A percentile compares a stretch with the other conserved stretches of the same genome.
These are phyloP conservation scores for Mus caroli DNA, from an alignment of 2,797 vertebrate genomes.

Conservation along the genomic window DNA sequence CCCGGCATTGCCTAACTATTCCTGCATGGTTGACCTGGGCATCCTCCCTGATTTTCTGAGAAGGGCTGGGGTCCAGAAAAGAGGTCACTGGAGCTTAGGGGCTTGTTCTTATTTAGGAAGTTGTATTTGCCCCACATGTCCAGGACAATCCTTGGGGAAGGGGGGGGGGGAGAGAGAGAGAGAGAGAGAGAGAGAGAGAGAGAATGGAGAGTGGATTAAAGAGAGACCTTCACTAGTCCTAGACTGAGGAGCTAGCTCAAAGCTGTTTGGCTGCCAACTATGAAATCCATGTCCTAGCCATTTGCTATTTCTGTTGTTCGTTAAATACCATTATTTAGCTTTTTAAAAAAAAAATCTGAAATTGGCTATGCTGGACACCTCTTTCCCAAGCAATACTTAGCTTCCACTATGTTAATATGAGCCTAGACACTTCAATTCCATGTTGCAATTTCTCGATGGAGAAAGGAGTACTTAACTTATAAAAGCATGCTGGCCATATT, in stretches of 20 bases:
- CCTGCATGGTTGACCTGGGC: neutral
- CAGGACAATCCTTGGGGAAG: neutral
- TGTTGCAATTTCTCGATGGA: neutral
- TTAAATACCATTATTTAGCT: neutral
- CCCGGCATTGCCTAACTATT: neutral
- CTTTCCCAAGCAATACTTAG: neutral
- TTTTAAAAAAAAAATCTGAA: too few relatives aligned
- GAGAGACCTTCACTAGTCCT: neutral
- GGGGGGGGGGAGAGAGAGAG: fast-evolving
- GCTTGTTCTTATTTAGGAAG: constrained; percentile 20
- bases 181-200: neutral
- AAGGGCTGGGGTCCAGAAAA: neutral
- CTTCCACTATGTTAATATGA: neutral
- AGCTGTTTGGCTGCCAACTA: neutral
- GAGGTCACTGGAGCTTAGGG: neutral
- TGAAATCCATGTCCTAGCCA: neutral
- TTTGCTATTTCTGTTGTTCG: neutral
- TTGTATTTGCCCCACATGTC: neutral
- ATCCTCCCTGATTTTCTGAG: neutral
- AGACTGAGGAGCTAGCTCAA: neutral
- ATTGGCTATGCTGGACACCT: constrained; percentile 6
- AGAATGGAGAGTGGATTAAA: neutral
- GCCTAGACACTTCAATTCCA: neutral
- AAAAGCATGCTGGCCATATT: neutral
- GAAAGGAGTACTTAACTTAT: neutral